Evolutionary conservation across 2,113 vertebrate species (phyloP).

Genomic region (Osmerus mordax): DNA sequence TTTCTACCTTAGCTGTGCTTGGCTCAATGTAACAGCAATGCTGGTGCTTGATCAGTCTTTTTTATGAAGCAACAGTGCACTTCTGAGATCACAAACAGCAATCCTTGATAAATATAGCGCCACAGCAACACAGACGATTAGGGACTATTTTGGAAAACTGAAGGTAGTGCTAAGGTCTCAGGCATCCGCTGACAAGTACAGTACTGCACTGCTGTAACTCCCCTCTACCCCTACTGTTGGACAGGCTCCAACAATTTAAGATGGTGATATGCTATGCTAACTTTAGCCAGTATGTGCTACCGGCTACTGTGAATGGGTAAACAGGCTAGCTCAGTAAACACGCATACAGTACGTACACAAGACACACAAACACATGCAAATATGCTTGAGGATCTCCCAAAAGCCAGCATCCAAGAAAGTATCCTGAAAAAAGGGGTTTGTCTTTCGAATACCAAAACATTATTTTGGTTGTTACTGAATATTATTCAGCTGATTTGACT

Average conservation of each 20-base stretch:
- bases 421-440: not conserved
- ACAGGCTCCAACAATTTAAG: no score
- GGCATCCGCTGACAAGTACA: constrained; percentile 72
- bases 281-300: no score
- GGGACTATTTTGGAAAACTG: constrained; percentile 71
- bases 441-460: not conserved
- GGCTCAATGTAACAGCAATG: not conserved
- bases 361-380: no score
- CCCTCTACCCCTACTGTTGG: no score
- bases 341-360: no score
- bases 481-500: not conserved
- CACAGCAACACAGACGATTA: constrained; percentile 35
- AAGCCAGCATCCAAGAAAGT: constrained; percentile 30
- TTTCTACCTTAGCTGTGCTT: no score
- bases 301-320: no score
- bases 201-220: constrained; percentile 36
- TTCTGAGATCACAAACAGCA: constrained; percentile 34
- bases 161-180: constrained; percentile 51
- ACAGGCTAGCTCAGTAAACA: no score
- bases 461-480: not conserved
- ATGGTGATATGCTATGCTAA: no score
- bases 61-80: constrained; percentile 51
- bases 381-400: no score
- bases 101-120: constrained; percentile 61
- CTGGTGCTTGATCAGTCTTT: constrained; percentile 7